Evolutionary conservation across 2,888 invertebrate species (phyloP).

Genomic region (Cosmia trapezina): DNA sequence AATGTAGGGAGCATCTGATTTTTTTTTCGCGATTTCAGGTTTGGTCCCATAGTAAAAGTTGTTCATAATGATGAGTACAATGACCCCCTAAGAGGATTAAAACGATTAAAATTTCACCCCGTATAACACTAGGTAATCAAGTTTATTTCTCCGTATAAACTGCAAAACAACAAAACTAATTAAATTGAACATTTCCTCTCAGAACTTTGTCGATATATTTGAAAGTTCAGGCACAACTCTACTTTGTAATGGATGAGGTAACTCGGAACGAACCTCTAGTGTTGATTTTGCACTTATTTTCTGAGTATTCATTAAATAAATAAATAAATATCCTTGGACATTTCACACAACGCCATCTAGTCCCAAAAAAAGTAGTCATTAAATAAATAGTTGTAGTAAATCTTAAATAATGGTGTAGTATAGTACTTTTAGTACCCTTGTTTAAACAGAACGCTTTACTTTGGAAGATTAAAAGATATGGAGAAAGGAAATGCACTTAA

Average conservation of each 20-base stretch:
- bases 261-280: slow-evolving; percentile 17
- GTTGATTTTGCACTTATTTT: slow-evolving; percentile 41
- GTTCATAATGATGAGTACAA: no score
- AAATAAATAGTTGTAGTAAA: slow-evolving; percentile 3
- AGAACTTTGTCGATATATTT: slow-evolving; percentile 59
- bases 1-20: no score
- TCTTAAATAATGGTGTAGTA: slow-evolving; percentile 4
- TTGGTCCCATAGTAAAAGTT: no score
- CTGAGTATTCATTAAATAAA: slow-evolving; percentile 19
- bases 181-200: slow-evolving; percentile 48
- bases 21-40: no score
- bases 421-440: neutral
- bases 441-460: neutral
- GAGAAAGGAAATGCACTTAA: neutral
- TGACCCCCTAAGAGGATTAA: no score
- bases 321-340: no score
- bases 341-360: no score
- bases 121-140: slow-evolving; percentile 22
- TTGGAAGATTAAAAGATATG: neutral
- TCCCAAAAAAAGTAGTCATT: slow-evolving; percentile 32
- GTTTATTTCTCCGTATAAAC: slow-evolving; percentile 30
- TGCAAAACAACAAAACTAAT: slow-evolving; percentile 52
- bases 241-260: slow-evolving; percentile 46
- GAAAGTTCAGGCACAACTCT: slow-evolving; percentile 53
- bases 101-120: no score